Percentiles rank a stretch among this genome's conserved stretches.
phyloP scores from a whole-genome alignment of 2,113 vertebrate genomes.

The Anolis sagrei region DNA sequence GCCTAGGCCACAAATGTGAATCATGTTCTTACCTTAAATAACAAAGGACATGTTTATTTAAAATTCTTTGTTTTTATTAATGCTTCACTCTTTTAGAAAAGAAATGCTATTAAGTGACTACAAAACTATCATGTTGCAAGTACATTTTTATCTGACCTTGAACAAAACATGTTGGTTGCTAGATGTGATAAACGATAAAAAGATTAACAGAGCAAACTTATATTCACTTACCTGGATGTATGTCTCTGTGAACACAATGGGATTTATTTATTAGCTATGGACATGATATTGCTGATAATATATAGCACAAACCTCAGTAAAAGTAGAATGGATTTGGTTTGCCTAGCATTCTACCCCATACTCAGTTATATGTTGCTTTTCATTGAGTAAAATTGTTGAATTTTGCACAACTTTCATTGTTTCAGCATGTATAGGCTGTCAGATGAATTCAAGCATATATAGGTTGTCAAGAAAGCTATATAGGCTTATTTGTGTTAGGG shows the following conservation, averaged over 20 bases:
- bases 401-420: too few relatives aligned
- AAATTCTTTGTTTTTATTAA: conserved; percentile 17
- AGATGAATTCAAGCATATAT: neutral
- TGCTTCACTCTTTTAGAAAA: conserved; percentile 18
- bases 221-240: neutral
- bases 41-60: conserved; percentile 48
- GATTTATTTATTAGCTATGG: neutral
- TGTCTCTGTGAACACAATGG: neutral
- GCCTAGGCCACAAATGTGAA: conserved; percentile 38
- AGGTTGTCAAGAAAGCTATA: neutral
- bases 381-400: neutral
- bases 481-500: neutral
- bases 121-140: conserved; percentile 34
- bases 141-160: conserved; percentile 15
- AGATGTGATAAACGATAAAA: neutral
- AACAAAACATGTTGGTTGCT: conserved; percentile 25
- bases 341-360: too few relatives aligned
- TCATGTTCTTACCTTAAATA: conserved; percentile 60
- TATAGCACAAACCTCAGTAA: neutral
- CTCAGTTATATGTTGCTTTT: neutral
- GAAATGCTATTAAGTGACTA: conserved; percentile 55
- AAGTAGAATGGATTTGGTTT: neutral
- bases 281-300: neutral
- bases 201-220: conserved; percentile 19
- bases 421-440: neutral